Evolutionary conservation across 2,113 vertebrate genomes (phyloP).

Genomic region (Climacteris rufus): DNA sequence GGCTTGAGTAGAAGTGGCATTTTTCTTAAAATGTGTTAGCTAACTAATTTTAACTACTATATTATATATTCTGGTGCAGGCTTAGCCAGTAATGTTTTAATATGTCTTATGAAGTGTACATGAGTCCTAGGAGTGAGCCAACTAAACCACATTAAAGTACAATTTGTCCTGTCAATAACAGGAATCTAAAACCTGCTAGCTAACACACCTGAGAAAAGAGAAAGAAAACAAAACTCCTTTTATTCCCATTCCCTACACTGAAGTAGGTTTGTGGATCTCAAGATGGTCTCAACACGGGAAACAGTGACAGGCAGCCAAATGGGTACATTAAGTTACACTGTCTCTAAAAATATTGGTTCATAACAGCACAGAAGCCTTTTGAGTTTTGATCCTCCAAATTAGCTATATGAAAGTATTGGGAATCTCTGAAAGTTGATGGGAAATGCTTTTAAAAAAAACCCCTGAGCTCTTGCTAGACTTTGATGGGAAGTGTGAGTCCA

Average conservation of each 20-base stretch:
- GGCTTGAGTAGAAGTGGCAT: conserved; percentile 13
- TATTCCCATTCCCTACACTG: background rate
- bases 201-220: background rate
- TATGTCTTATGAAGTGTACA: conserved; percentile 1
- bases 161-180: conserved; percentile 14
- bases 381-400: background rate
- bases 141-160: conserved; percentile 14
- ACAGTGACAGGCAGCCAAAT: conserved; percentile 16
- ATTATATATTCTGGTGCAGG: background rate
- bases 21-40: conserved; percentile 47
- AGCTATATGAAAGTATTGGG: background rate
- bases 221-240: conserved; percentile 20
- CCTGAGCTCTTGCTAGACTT: background rate
- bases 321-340: background rate
- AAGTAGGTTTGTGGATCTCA: conserved; percentile 10
- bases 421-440: background rate
- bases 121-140: conserved; percentile 4
- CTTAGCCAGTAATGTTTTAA: conserved; percentile 31
- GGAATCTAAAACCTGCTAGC: conserved; percentile 3
- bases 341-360: conserved; percentile 23
- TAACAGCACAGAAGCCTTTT: conserved; percentile 20
- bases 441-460: background rate
- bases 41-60: conserved; percentile 19
- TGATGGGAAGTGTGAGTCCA: background rate
- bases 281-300: conserved; percentile 3